Conservation (phyloP, 1,140 invertebrate genomes). For the Drosophila mojavensis region DNA sequence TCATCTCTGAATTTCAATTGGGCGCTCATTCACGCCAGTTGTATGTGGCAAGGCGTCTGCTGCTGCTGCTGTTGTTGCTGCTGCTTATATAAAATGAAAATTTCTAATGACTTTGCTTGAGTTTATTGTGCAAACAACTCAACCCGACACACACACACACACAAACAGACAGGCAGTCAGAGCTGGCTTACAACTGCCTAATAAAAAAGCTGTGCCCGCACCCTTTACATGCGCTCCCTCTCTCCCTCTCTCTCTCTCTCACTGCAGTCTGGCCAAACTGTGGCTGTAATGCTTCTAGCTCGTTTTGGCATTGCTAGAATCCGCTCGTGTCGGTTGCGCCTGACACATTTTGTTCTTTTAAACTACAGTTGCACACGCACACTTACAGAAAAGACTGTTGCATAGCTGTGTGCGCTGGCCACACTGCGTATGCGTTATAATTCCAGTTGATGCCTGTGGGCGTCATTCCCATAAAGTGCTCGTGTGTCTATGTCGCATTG, state of each 20-base stretch:
- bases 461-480: slow-evolving; percentile 79
- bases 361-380: slow-evolving; percentile 57
- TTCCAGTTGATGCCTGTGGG: slow-evolving; percentile 72
- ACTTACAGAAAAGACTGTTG: slow-evolving; percentile 13
- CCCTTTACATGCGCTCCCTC: neutral
- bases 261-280: neutral
- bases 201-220: slow-evolving; percentile 31
- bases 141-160: slow-evolving; percentile 12
- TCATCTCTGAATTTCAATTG: slow-evolving; percentile 18
- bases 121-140: slow-evolving; percentile 71
- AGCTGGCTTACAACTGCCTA: slow-evolving; percentile 16
- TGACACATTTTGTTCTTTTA: slow-evolving; percentile 59
- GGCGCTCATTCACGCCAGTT: slow-evolving; percentile 11
- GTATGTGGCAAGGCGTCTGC: slow-evolving; percentile 13
- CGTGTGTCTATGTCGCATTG: slow-evolving; percentile 64
- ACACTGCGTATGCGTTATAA: slow-evolving; percentile 64
- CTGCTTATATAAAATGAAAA: slow-evolving; percentile 74
- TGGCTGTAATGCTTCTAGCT: slow-evolving; percentile 44
- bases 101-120: slow-evolving; percentile 74
- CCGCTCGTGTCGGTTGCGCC: slow-evolving; percentile 42
- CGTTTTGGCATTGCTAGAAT: slow-evolving; percentile 48
- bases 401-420: slow-evolving; percentile 53
- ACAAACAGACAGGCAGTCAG: slow-evolving; percentile 9
- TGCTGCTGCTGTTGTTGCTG: slow-evolving; percentile 16
- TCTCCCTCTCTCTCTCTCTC: neutral